These are phyloP conservation scores for Sturnira hondurensis DNA, from an alignment of 2,113 vertebrate genomes.

Conservation along the genomic window DNA sequence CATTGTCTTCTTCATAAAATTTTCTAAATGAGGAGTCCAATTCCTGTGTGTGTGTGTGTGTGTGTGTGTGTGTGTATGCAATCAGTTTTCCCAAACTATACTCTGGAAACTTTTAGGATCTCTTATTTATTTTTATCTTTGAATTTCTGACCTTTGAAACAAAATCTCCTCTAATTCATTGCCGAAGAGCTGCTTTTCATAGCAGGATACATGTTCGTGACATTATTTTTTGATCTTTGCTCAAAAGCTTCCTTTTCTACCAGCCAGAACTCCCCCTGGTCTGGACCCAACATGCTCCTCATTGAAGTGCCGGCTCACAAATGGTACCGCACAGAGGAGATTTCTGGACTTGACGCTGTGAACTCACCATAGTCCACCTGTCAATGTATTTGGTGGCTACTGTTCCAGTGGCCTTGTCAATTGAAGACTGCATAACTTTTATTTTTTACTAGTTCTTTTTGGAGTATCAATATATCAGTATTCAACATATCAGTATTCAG, in stretches of 20 bases:
- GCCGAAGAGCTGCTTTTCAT: not conserved
- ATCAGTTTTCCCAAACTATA: not conserved
- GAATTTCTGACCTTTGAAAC: not conserved
- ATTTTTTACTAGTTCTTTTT: not conserved
- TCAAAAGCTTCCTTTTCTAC: constrained; percentile 28
- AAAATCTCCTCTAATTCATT: not conserved
- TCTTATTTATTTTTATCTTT: not conserved
- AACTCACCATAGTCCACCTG: not conserved
- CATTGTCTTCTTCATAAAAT: not conserved
- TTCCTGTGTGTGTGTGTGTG: no score
- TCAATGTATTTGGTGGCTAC: not conserved
- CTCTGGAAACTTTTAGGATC: not conserved
- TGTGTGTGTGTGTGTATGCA: not conserved
- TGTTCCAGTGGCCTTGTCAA: not conserved
- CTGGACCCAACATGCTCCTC: not conserved
- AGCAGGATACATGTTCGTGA: not conserved
- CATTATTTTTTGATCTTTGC: not conserved
- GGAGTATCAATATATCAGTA: not conserved
- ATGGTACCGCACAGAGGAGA: rapidly evolving
- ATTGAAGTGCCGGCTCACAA: not conserved
- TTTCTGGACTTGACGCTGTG: not conserved
- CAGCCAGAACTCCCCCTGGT: not conserved
- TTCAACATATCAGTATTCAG: not conserved
- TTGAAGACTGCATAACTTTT: not conserved
- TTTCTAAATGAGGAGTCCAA: not conserved